Base-by-base conservation (phyloP, 2,888 invertebrate species). In the Aspidiotus destructor region DNA sequence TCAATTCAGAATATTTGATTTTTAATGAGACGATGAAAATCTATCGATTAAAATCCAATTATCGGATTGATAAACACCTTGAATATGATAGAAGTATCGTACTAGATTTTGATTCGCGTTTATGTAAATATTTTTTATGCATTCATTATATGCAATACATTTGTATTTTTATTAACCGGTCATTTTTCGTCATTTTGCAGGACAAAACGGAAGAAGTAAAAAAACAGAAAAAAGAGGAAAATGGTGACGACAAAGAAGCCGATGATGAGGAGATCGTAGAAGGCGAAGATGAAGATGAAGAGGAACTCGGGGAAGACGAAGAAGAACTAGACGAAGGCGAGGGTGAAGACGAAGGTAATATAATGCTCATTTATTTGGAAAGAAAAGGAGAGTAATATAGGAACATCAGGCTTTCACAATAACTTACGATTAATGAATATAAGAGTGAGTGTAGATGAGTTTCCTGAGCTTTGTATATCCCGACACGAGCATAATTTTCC, bases 201-300 rank as follows among this genome's bases (percentile, higher is more conserved):
- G 75, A 76, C 57, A 76, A 76, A 73, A 73, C 73, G 63, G 77
- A 77, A 60, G 79, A 79, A 71, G 76, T 76, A 8, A 79, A 79
- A 73, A 78, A 79, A 74, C 76, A 76, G 73, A 79, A 77, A 74
- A 78, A 80, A 71, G 82, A 82, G 70, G 82, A 86, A 73, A 86
- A 86, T 62, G 86, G 86, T 70, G 86, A 85, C 70, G 84, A 83
- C 71, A 83, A 85, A 70, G 84, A 84, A 70, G 83, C 79, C 16
- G 82, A 84, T 73, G 83, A 82, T n/a, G 84, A 82, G 70, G 82
- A 83, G 70, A 84, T 82, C 61, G 85, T 85, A 58, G 85, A 83
- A 9, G 85, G 84, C 58, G 85, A 82, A 71, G 79, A 83, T 71
- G 83, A 80, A 17, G 85, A 84, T 67, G 85, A 85, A n/a, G 85